Conservation (phyloP, 2,797 vertebrate species). For the Oreonectes daqikongensis region DNA sequence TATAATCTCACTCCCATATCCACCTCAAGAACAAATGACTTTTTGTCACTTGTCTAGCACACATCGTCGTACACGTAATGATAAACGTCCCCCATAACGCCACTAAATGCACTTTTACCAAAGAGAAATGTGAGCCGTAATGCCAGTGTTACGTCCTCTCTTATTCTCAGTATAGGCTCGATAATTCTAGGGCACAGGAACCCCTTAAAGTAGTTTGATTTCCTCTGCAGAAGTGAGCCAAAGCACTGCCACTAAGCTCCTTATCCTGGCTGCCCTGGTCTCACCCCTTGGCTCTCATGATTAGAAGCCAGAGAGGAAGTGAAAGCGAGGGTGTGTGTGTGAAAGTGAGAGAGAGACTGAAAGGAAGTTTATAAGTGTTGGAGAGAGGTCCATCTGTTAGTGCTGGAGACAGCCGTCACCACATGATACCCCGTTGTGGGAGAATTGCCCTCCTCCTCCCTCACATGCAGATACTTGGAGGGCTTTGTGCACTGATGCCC, state of each 20-base stretch:
- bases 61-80: constrained; percentile 10
- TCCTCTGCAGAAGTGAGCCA: constrained; percentile 47
- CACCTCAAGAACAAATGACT: constrained; percentile 39
- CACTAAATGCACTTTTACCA: background rate
- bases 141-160: background rate
- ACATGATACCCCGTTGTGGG: constrained; percentile 17
- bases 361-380: constrained; percentile 43
- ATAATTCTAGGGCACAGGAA: constrained; percentile 56
- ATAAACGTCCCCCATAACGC: constrained; percentile 15
- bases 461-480: background rate
- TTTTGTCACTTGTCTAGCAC: constrained; percentile 11
- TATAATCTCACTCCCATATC: constrained; percentile 4
- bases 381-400: constrained; percentile 53
- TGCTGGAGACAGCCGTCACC: constrained; percentile 31
- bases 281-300: constrained; percentile 38
- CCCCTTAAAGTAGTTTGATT: constrained; percentile 52
- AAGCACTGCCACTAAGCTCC: constrained; percentile 54
- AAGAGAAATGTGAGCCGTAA: background rate
- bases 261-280: constrained; percentile 45
- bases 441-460: constrained; percentile 1
- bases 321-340: constrained; percentile 3
- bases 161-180: constrained; percentile 4
- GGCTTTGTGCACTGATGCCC: background rate
- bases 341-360: constrained; percentile 14
- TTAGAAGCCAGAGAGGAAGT: constrained; percentile 30